Evolutionary conservation across 2,113 vertebrate species (phyloP).

Genomic region (Tychaedon coryphoeus): DNA sequence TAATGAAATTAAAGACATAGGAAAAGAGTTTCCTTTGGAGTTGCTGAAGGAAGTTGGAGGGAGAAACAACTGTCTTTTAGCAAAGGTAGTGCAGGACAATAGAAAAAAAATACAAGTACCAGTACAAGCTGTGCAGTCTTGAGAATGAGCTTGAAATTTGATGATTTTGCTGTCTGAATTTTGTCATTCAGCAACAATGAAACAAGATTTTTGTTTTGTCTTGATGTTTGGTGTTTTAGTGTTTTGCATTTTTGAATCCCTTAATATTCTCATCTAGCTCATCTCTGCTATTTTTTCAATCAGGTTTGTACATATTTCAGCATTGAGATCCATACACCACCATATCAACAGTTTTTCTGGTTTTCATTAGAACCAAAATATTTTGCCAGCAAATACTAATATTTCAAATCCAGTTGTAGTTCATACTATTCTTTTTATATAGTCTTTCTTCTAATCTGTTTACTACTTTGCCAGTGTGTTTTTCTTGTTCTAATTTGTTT

Average conservation of each 20-base stretch:
- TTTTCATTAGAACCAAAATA: not conserved
- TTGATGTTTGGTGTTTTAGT: not conserved
- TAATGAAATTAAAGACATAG: not conserved
- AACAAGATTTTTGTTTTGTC: not conserved
- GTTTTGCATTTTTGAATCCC: not conserved
- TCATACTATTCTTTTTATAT: not conserved
- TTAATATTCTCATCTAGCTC: not conserved
- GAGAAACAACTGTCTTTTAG: not conserved
- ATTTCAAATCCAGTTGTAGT: not conserved
- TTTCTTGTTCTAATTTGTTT: not conserved
- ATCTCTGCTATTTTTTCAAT: not conserved
- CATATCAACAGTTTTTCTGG: not conserved
- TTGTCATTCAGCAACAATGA: not conserved
- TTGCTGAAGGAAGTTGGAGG: not conserved
- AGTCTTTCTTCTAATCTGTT: not conserved
- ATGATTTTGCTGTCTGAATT: not conserved
- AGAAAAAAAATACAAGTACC: not conserved
- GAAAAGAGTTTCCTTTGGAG: not conserved
- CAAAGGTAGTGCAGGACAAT: not conserved
- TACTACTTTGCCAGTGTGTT: not conserved
- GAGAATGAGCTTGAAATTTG: not conserved
- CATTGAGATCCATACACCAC: not conserved
- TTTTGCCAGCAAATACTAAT: not conserved
- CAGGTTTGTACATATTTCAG: not conserved
- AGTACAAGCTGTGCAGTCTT: not conserved